Base-by-base conservation (phyloP, 2,888 invertebrate genomes). In the Heterodera filipjevi region DNA sequence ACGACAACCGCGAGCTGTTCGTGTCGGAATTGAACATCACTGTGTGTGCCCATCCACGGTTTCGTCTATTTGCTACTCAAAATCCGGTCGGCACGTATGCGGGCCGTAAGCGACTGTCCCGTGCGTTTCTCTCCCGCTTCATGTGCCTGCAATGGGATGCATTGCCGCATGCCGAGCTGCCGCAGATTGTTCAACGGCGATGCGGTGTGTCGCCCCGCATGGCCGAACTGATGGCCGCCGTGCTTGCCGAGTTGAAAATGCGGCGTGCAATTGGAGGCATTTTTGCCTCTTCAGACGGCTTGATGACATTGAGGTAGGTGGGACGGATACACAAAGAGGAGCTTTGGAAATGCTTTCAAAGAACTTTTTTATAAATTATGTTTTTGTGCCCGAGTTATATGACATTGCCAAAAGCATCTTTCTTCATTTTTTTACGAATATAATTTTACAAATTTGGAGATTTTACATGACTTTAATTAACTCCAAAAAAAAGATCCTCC, bases 21-120 rank as follows among this genome's bases (percentile, higher is more conserved):
- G 96, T 99, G 83, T 93, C 98, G 0, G 99, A 99, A 91, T 97
- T 96, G 0, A 98, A 98, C 90, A 93, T 94, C 86, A 92, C 93
- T 0, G 93, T 99, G 0, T 94, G 93, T 91, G 99, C 99, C 0
- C 94, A 99, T 91, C 93, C 93, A 0, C 93, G 94, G 87, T 99
- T 99, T 89, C 95, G 96, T 93, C 91, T 99, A 0, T 99, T 99
- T 90, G 99, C 99, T 0, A 99, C 99, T 0, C 99, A 99, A 91
- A 99, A 99, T 91, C 99, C 99, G 2, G 96, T 98, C 0, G 91
- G 91, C 10, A 90, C 94, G 0, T 99, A 99, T 88, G 98, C 97
- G 1, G 99, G 99, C 0, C 92, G 99, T 72, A 99, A 96, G 91
- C 90, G 92, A n/a, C 90, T 99, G 8, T 98, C 98, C 0, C 92